A percentile compares a stretch with the other conserved stretches of the same genome.
phyloP scores from a whole-genome alignment of 2,797 vertebrate species.

The Podarcis lilfordi region DNA sequence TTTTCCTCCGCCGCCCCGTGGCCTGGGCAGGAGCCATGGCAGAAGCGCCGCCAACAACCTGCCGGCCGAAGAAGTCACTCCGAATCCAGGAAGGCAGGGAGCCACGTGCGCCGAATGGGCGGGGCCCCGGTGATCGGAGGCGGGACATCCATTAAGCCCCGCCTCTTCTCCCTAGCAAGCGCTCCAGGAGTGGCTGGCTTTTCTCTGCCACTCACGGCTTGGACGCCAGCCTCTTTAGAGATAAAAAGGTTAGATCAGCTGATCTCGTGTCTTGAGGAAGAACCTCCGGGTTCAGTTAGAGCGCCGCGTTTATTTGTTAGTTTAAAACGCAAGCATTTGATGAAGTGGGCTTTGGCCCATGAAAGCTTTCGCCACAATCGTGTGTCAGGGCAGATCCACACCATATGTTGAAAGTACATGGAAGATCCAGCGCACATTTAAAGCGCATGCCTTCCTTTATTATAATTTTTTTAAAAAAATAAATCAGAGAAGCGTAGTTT shows the following conservation, averaged over 20 bases:
- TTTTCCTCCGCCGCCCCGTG: background rate
- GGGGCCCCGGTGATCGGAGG: background rate
- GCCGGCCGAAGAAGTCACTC: too few species aligned
- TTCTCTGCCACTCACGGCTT: background rate
- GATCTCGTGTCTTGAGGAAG: background rate
- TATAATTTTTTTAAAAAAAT: too few species aligned
- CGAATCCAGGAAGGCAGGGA: background rate
- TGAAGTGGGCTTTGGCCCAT: too few species aligned
- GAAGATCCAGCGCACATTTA: too few species aligned
- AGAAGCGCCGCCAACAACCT: too few species aligned
- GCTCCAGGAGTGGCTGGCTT: background rate
- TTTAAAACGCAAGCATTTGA: too few species aligned
- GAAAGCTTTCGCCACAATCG: too few species aligned
- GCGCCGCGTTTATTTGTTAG: background rate
- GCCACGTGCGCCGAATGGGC: background rate
- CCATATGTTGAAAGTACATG: too few species aligned
- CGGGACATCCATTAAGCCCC: background rate
- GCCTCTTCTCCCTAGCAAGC: background rate
- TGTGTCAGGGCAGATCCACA: too few species aligned
- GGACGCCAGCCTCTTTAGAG: background rate
- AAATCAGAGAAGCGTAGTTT: too few species aligned
- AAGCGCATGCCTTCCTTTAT: too few species aligned
- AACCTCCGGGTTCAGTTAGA: background rate
- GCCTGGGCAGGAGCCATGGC: constrained; percentile 57
- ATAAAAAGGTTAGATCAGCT: fast-evolving